Base-by-base conservation (phyloP, 2,113 vertebrate species). In the Misgurnus mizolepis region DNA sequence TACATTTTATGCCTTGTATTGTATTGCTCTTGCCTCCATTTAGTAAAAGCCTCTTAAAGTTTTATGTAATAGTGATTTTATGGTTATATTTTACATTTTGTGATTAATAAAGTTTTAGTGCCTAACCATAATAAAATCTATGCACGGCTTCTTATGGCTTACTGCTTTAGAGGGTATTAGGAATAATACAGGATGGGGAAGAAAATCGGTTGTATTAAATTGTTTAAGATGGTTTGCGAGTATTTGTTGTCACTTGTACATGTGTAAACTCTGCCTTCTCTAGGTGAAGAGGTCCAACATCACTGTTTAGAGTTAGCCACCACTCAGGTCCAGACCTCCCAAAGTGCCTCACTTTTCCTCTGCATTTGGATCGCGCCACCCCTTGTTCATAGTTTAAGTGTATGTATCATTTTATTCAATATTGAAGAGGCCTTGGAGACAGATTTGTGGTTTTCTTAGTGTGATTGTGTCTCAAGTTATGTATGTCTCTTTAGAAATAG, bases 261-360 rank as follows among this genome's bases (percentile, higher is more conserved):
- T 61, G 10, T 61, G 7, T 27, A 41, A n/a, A 12, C 39, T 78
- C 86, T 88, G 53, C 78, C 88, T 62, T 84, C 56, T 75, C 67
- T 88, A 99, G 98, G 96, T 80, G 94, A 95, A 83, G 95, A 96
- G 4, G 89, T 97, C 0, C 97, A 98, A 88, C 94, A 95, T 43
- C 90, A 95, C 27, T 96, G 96, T 83, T 85, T 98, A 87, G 86
- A 94, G 6, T 83, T 99, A 76, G 92, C 94, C 53, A 93, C 92
- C 15, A 92, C 90, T 14, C 98, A 99, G 80, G 91, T 93, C 50
- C 95, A 95, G 66, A 94, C 95, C 4, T 98, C 97, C 58, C 94
- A 97, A 86, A 98, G 92, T 27, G 96, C 95, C 2, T 90, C 95
- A 34, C 89, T 95, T 18, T 95, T 99, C 49, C 84, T 99, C 88